Conservation (phyloP, 2,797 vertebrate genomes). For the Eidolon dupreanum region DNA sequence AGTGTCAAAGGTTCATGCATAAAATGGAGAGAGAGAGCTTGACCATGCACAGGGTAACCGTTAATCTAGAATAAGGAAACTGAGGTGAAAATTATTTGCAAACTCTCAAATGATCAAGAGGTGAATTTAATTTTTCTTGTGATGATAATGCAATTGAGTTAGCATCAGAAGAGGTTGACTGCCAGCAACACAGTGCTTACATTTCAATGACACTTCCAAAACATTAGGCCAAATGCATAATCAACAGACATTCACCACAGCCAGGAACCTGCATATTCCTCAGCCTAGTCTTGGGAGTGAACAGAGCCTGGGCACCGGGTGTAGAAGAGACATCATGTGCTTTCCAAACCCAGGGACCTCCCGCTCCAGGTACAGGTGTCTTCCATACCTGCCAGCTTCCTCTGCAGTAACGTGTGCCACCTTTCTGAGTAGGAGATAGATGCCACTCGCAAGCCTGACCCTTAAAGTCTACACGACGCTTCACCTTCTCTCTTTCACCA, state of each 20-base stretch:
- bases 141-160: background rate
- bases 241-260: background rate
- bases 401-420: background rate
- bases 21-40: background rate
- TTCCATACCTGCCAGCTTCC: background rate
- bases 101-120: background rate
- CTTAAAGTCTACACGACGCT: background rate
- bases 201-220: conserved; percentile 37
- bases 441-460: background rate
- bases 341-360: background rate
- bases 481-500: background rate
- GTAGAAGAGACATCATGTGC: background rate
- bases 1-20: background rate
- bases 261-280: background rate
- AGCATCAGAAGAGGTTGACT: background rate
- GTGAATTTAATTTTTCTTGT: background rate
- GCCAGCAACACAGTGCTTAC: background rate
- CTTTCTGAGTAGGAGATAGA: background rate
- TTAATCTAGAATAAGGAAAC: background rate
- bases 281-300: background rate
- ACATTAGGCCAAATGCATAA: background rate
- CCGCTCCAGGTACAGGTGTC: background rate
- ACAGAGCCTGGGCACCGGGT: background rate
- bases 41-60: background rate
- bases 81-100: background rate